Conservation (phyloP, 2,797 vertebrate species). For the Microctenopoma lineatum region DNA sequence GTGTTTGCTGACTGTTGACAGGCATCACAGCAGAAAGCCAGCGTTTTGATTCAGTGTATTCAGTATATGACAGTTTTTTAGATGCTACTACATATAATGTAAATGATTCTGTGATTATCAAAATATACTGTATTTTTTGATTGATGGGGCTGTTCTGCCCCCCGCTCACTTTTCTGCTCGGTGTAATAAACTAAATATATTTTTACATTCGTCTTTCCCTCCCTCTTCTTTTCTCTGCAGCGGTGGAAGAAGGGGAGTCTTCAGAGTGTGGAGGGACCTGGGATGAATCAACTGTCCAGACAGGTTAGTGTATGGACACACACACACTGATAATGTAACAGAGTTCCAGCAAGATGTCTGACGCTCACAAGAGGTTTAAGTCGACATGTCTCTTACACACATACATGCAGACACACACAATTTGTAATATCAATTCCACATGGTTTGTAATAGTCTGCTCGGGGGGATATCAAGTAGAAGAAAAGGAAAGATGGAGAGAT, state of each 20-base stretch:
- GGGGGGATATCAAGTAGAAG: constrained; percentile 50
- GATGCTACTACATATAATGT: too few relatives aligned
- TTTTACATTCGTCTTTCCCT: constrained; percentile 31
- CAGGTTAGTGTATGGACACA: constrained; percentile 88
- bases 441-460: constrained; percentile 81
- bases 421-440: constrained; percentile 89
- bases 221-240: constrained; percentile 65
- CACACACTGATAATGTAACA: constrained; percentile 8
- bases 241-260: constrained; percentile 94
- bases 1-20: too few relatives aligned
- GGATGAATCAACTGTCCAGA: constrained; percentile 91
- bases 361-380: constrained; percentile 17
- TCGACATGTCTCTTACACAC: constrained; percentile 53
- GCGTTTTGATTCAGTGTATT: too few relatives aligned
- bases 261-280: constrained; percentile 92
- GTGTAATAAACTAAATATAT: constrained; percentile 8
- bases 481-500: constrained; percentile 25
- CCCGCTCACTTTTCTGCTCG: background rate
- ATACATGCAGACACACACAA: constrained; percentile 43
- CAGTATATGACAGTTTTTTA: too few relatives aligned
- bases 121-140: background rate
- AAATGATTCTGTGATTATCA: too few relatives aligned
- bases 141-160: background rate
- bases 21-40: too few relatives aligned
- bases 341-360: constrained; percentile 40